Percentiles rank a stretch among this genome's conserved stretches.
Evolutionary conservation across 2,797 vertebrate species (phyloP).

Genomic region (Pseudocheirus occidentalis): DNA sequence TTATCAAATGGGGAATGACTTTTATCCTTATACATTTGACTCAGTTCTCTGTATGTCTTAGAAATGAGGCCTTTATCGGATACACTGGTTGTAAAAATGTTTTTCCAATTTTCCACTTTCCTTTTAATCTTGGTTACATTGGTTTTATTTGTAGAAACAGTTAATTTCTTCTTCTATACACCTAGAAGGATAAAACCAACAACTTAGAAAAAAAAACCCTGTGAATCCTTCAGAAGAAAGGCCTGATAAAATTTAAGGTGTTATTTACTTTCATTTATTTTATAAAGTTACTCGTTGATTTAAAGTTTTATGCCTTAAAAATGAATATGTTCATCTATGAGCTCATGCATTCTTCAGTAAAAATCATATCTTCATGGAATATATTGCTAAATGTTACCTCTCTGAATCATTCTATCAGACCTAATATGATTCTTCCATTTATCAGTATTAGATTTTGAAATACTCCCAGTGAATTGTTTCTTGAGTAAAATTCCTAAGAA

Average conservation of each 20-base stretch:
- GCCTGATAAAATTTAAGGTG: neutral
- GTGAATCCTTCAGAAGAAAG: constrained; percentile 11
- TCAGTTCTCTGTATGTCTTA: too few species aligned
- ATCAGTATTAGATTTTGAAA: constrained; percentile 3
- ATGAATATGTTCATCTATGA: constrained; percentile 28
- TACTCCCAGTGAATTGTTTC: constrained; percentile 12
- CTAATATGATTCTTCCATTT: constrained; percentile 6
- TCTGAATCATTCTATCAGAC: neutral
- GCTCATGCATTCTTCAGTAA: constrained; percentile 22
- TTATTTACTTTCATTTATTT: neutral
- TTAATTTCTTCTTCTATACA: constrained; percentile 1
- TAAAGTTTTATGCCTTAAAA: constrained; percentile 17
- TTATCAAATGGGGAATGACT: too few species aligned
- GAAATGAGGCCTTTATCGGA: too few species aligned
- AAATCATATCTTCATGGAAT: constrained; percentile 47
- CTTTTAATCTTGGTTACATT: too few species aligned
- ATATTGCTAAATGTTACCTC: constrained; percentile 1
- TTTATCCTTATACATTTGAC: too few species aligned
- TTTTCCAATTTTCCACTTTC: too few species aligned
- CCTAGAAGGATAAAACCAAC: constrained; percentile 4
- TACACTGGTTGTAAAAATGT: too few species aligned
- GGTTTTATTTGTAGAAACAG: neutral
- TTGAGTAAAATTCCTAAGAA: constrained; percentile 22
- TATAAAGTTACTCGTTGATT: neutral
- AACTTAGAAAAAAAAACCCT: constrained; percentile 17